These are phyloP conservation scores for Pentamera pediparva DNA, from an alignment of 53 echinoderm and acorn worm genomes.

Conservation along the genomic window DNA sequence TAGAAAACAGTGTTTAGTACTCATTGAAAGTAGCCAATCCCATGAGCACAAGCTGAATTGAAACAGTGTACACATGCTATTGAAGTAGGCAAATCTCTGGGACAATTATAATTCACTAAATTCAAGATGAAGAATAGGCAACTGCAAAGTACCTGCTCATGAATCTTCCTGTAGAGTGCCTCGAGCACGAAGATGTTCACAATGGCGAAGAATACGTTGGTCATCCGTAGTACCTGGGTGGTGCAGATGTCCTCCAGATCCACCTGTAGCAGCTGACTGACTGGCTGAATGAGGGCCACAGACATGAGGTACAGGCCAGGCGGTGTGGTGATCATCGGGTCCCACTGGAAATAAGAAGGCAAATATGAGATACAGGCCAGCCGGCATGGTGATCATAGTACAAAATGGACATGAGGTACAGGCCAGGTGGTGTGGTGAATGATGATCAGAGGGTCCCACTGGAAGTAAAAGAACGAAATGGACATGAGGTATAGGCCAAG, in stretches of 20 bases:
- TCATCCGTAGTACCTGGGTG: constrained; percentile 53
- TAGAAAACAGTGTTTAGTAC: no score
- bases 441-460: constrained; percentile 87
- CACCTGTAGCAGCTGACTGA: constrained; percentile 55
- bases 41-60: no score
- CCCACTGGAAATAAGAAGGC: constrained; percentile 55
- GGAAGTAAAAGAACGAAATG: constrained; percentile 5
- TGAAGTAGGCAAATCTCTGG: no score
- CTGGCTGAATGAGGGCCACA: constrained; percentile 71
- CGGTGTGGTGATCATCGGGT: constrained; percentile 91
- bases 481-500: constrained; percentile 92
- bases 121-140: no score
- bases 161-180: constrained; percentile 52
- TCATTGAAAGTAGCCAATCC: no score
- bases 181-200: constrained; percentile 77
- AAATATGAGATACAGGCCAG: constrained; percentile 76
- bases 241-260: constrained; percentile 63
- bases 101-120: no score
- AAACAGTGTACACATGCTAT: no score
- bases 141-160: no score
- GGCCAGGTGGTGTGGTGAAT: constrained; percentile 68
- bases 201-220: constrained; percentile 82
- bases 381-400: constrained; percentile 58
- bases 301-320: constrained; percentile 93
- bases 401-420: constrained; percentile 59